Base-by-base conservation (phyloP, 2,888 invertebrate species). In the Drosophila nigricruria region DNA sequence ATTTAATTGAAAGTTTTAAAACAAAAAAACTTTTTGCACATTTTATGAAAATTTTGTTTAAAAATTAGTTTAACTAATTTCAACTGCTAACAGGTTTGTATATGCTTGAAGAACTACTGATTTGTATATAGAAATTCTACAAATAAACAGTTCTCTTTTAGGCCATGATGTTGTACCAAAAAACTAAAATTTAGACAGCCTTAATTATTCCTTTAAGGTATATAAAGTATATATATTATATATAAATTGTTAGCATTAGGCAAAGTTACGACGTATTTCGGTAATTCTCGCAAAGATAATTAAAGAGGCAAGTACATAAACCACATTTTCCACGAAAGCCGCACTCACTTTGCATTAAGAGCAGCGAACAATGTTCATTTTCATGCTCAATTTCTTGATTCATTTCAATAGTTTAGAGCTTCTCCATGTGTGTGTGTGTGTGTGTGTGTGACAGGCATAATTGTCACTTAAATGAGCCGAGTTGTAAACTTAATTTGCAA, bases 381-480 rank as follows among this genome's bases (percentile, higher is more conserved):
- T 38, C 1, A 5, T n/a, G 43, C 14, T 43, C 14, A 32, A 9
- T 50, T 20, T 9, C 20, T 25, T 40, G 20, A 1, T 42, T 56
- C 3, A 30, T 42, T 43, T 23, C 20, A 32, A 42, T 58, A 45
- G 45, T 49, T 66, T 50, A 49, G 27, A 52, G 36, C 52, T 27
- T 2, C 16, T 5, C 2, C 16, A 23, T 23, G n/a, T n/a, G n/a
- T 23, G 34, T 42, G 16, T 53, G 25, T 3, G 25, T 38, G 50
- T 49, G 58, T 54, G 20, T 5, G 27, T n/a, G 47, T 54, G 61
- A 63, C 70, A 69, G 54, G 65, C 45, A 40, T 81, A 79, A 87
- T 87, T 87, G 87, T 64, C 65, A 69, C 69, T 77, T 56, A 77
- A 87, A 68, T 77, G 43, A 75, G 69, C 50, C 50, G 20, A 62